Conservation (phyloP, 2,888 invertebrate genomes). For the Lampropteryx suffumata region DNA sequence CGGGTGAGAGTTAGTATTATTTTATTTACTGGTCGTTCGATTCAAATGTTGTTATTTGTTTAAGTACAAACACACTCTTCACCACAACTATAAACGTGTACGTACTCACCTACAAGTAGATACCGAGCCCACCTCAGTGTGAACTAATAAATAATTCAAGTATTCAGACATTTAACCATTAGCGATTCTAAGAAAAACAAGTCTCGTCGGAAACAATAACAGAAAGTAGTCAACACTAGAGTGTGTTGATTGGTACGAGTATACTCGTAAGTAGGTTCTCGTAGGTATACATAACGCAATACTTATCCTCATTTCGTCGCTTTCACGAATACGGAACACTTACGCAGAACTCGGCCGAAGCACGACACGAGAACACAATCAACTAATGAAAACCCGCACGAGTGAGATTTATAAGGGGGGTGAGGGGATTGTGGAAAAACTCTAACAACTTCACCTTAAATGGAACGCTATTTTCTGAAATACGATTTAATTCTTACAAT, state of each 20-base stretch:
- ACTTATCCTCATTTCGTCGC: not conserved
- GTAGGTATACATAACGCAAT: not conserved
- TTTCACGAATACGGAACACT: slow-evolving; percentile 4
- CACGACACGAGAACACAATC: slow-evolving; percentile 39
- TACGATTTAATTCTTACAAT: slow-evolving; percentile 17
- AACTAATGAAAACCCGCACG: slow-evolving; percentile 40
- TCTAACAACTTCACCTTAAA: slow-evolving; percentile 16
- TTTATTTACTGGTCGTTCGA: too few relatives aligned
- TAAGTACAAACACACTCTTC: too few relatives aligned
- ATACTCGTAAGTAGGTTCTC: too few relatives aligned
- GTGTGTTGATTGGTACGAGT: too few relatives aligned
- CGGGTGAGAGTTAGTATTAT: too few relatives aligned
- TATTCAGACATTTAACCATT: slow-evolving; percentile 3
- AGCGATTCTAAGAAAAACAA: slow-evolving; percentile 8
- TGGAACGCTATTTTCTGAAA: slow-evolving; percentile 11
- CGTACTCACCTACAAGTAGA: too few relatives aligned
- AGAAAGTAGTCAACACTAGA: slow-evolving; percentile 1
- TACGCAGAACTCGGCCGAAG: slow-evolving; percentile 9
- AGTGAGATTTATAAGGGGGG: not conserved
- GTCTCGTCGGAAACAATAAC: slow-evolving; percentile 12
- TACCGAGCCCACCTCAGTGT: not conserved
- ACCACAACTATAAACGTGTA: not conserved
- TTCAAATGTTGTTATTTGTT: too few relatives aligned
- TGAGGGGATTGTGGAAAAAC: slow-evolving; percentile 3
- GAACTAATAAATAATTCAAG: slow-evolving; percentile 1